A percentile compares a stretch with the other conserved stretches of the same genome.
These are phyloP conservation scores for Phalera bucephala DNA, from an alignment of 2,888 invertebrate genomes.

Conservation along the genomic window DNA sequence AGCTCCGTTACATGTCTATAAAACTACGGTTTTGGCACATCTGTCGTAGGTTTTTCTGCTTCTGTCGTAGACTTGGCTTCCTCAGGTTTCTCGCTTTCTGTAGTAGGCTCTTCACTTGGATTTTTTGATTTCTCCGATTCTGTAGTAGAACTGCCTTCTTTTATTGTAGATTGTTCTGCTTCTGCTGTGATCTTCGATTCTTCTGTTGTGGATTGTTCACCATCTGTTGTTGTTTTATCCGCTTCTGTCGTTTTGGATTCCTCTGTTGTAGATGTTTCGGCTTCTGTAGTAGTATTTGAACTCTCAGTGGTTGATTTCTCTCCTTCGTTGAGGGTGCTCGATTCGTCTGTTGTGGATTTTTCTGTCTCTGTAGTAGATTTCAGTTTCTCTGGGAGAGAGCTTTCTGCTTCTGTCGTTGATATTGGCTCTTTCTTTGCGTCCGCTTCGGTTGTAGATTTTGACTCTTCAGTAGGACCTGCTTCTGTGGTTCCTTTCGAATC, in stretches of 20 bases:
- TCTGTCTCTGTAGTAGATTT: slow-evolving; percentile 31
- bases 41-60: neutral
- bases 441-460: slow-evolving; percentile 11
- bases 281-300: neutral
- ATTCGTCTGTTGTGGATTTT: slow-evolving; percentile 23
- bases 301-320: slow-evolving; percentile 14
- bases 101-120: neutral
- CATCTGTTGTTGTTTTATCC: neutral
- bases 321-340: slow-evolving; percentile 9
- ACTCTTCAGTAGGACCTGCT: neutral
- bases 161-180: neutral
- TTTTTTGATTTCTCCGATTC: neutral
- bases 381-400: slow-evolving; percentile 14
- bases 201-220: neutral
- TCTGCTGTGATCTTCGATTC: neutral
- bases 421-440: too few relatives aligned
- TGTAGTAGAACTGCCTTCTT: neutral
- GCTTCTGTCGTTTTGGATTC: neutral
- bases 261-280: neutral
- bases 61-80: neutral
- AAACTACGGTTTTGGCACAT: neutral
- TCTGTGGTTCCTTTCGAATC: neutral
- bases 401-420: slow-evolving; percentile 6
- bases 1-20: neutral
- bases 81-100: slow-evolving; percentile 17